phyloP scores from a whole-genome alignment of 2,113 vertebrate species.

The Catharus minimus region DNA sequence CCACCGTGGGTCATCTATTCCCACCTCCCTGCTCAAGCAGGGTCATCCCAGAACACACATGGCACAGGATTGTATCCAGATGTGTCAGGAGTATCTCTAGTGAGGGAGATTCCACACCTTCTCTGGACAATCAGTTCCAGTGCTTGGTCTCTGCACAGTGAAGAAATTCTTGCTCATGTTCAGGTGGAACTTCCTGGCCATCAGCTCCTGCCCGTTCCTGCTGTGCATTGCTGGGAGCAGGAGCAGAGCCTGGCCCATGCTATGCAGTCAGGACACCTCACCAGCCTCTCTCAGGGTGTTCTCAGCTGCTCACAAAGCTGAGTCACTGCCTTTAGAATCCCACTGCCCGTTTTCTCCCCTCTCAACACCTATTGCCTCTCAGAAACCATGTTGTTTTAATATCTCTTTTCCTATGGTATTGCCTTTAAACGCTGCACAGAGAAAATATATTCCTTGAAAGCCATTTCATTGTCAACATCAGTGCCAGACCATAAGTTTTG shows the following conservation, averaged over 20 bases:
- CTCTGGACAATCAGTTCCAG: not conserved
- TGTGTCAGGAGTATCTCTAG: not conserved
- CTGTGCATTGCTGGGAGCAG: rapidly evolving
- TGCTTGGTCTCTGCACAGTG: rapidly evolving
- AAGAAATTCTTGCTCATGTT: not conserved
- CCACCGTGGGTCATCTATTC: rapidly evolving
- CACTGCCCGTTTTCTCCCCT: not conserved
- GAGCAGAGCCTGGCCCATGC: not conserved
- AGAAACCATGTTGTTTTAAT: not conserved
- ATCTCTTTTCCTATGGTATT: not conserved
- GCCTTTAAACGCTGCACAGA: not conserved
- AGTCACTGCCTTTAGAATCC: not conserved
- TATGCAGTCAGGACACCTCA: not conserved
- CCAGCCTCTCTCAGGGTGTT: rapidly evolving
- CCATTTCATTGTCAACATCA: not conserved
- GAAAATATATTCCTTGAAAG: not conserved
- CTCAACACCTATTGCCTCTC: not conserved
- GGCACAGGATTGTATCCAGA: not conserved
- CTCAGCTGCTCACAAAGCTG: not conserved
- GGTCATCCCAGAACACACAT: not conserved
- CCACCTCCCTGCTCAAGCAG: not conserved
- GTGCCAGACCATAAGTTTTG: not conserved
- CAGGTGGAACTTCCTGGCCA: not conserved
- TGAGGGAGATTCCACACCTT: not conserved
- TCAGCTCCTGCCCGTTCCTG: not conserved